Percentiles rank a stretch among this genome's conserved stretches.
Conservation (phyloP, 2,888 invertebrate species). For the Xylota segnis region DNA sequence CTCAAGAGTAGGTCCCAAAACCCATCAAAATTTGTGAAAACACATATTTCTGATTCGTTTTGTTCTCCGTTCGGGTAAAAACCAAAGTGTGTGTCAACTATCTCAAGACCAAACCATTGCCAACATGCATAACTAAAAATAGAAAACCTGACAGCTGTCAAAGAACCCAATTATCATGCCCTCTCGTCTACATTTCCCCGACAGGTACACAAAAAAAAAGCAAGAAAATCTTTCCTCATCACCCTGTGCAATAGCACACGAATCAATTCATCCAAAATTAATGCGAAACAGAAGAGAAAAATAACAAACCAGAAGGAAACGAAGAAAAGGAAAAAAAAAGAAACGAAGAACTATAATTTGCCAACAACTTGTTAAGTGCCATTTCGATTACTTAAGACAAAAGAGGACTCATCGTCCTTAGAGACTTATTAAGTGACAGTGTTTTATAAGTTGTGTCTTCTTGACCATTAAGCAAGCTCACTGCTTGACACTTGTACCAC, state of each 20-base stretch:
- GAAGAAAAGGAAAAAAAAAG: constrained; percentile 7
- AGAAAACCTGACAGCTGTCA: too few relatives aligned
- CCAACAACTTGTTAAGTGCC: constrained; percentile 29
- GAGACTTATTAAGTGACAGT: constrained; percentile 20
- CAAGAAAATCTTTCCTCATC: not conserved
- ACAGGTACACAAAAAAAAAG: not conserved
- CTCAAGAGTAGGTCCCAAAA: too few relatives aligned
- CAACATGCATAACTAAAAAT: too few relatives aligned
- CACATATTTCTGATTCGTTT: too few relatives aligned
- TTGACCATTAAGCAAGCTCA: not conserved
- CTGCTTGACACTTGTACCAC: constrained; percentile 10
- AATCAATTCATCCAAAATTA: constrained; percentile 12
- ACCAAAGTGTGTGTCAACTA: too few relatives aligned
- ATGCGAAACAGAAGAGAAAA: not conserved
- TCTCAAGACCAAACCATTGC: too few relatives aligned
- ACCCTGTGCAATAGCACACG: not conserved
- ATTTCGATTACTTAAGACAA: constrained; percentile 33
- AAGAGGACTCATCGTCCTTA: constrained; percentile 5
- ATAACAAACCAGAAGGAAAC: not conserved
- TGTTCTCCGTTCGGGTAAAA: too few relatives aligned
- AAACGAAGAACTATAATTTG: constrained; percentile 3
- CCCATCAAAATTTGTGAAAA: too few relatives aligned
- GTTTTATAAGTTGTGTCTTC: constrained; percentile 13
- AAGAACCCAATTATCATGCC: too few relatives aligned
- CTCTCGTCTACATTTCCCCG: too few relatives aligned